Conservation (phyloP, 2,113 vertebrate species). For the Mobula hypostoma region DNA sequence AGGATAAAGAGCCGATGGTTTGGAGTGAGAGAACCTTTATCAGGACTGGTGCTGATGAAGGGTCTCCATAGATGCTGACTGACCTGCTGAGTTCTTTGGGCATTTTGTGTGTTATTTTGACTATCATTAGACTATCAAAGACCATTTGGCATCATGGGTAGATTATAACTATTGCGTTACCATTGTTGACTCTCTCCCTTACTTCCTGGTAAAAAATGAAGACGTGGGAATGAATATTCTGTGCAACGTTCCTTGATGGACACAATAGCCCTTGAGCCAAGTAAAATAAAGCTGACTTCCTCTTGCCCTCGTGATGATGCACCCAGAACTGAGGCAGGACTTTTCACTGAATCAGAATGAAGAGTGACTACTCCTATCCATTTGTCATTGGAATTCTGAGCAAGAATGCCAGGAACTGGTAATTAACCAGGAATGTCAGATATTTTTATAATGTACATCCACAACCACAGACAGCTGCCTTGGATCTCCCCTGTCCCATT, state of each 20-base stretch:
- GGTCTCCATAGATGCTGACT: no score
- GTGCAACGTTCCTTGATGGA: background rate
- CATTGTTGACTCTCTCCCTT: no score
- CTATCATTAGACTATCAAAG: no score
- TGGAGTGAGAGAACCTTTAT: no score
- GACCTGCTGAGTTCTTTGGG: no score
- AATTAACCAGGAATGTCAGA: background rate
- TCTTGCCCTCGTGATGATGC: background rate
- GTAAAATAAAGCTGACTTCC: background rate
- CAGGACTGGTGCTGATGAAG: no score
- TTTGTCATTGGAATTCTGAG: background rate
- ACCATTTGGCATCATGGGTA: no score
- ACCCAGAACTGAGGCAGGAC: background rate
- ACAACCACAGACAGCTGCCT: background rate
- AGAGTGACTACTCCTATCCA: background rate
- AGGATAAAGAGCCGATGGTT: no score
- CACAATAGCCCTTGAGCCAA: background rate
- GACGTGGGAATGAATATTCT: background rate
- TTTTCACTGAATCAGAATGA: background rate
- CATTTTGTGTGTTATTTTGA: no score
- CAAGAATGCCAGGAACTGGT: background rate
- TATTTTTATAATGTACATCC: background rate
- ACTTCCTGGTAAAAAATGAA: no score
- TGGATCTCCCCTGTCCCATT: background rate
- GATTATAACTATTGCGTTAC: no score